Conservation (phyloP, 1,140 invertebrate genomes). For the Meloidogyne chitwoodi region DNA sequence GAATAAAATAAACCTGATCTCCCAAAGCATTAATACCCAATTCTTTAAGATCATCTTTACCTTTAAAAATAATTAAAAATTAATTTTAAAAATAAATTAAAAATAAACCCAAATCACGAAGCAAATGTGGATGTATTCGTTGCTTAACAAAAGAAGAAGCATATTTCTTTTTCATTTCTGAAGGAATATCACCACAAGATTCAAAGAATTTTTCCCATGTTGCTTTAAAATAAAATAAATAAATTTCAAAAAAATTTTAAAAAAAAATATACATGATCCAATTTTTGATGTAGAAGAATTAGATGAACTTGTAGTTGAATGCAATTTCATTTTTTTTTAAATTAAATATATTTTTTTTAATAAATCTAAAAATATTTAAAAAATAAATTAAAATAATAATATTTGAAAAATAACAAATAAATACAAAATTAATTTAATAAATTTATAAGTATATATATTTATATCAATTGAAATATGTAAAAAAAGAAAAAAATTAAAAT, state of each 20-base stretch:
- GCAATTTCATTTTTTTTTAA: neutral
- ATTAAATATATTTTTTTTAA: too few relatives aligned
- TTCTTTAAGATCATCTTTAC: constrained; percentile 29
- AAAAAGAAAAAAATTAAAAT: too few relatives aligned
- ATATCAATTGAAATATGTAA: too few relatives aligned
- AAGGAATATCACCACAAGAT: constrained; percentile 20
- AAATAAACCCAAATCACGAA: neutral
- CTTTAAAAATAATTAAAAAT: constrained; percentile 8
- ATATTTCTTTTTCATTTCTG: constrained; percentile 17
- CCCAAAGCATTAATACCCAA: constrained; percentile 25
- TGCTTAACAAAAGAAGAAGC: constrained; percentile 9
- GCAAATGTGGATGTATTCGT: neutral
- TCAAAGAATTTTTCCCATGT: constrained; percentile 20
- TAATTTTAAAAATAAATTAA: neutral
- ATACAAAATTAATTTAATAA: neutral
- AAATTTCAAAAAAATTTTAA: neutral
- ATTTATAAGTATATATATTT: too few relatives aligned
- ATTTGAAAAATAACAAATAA: neutral
- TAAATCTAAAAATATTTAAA: neutral
- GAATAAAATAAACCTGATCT: constrained; percentile 22
- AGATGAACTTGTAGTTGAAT: neutral
- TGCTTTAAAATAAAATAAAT: constrained; percentile 20
- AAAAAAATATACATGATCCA: neutral
- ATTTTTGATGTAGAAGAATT: neutral
- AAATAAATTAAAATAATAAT: neutral